Evolutionary conservation across 2,113 vertebrate species (phyloP).

Genomic region (Mus spicilegus): DNA sequence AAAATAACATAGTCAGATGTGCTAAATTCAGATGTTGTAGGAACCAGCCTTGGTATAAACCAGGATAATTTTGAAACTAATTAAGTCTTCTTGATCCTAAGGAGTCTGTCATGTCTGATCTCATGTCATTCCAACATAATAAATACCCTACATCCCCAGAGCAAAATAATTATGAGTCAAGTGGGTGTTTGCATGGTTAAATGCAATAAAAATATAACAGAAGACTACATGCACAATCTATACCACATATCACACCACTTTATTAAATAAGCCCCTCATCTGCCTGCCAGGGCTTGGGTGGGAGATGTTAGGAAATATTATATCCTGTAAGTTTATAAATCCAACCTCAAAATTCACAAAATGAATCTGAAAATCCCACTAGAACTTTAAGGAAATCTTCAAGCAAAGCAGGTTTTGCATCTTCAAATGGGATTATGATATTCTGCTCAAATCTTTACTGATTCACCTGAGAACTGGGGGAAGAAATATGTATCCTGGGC

Average conservation of each 20-base stretch:
- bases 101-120: constrained; percentile 32
- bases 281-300: constrained; percentile 20
- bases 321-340: constrained; percentile 42
- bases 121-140: constrained; percentile 51
- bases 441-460: neutral
- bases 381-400: neutral
- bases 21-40: constrained; percentile 49
- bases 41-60: constrained; percentile 22
- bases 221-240: neutral
- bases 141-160: constrained; percentile 39
- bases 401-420: constrained; percentile 7
- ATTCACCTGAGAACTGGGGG: neutral
- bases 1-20: constrained; percentile 57
- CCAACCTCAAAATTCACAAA: neutral
- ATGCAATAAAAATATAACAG: constrained; percentile 53
- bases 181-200: neutral
- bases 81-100: constrained; percentile 54
- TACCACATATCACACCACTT: neutral
- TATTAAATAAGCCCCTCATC: constrained; percentile 37
- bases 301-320: constrained; percentile 44
- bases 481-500: neutral
- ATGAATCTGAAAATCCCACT: neutral
- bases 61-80: constrained; percentile 52
- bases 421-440: constrained; percentile 52
- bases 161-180: constrained; percentile 37